Conservation (phyloP, 1,140 invertebrate species). For the Pogonognathellus flavescens region DNA sequence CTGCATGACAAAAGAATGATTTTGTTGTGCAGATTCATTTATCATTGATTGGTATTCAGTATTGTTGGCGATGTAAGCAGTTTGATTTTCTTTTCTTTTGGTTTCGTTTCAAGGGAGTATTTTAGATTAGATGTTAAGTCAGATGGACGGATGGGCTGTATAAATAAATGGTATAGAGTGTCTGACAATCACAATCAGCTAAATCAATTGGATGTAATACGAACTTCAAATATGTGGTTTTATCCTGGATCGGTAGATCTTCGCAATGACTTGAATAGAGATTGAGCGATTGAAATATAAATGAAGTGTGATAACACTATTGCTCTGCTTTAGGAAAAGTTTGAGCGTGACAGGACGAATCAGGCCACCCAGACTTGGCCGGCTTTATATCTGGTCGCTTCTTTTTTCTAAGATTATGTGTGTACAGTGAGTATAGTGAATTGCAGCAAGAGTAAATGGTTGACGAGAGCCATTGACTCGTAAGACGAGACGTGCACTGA, state of each 20-base stretch:
- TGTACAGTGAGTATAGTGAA: background rate
- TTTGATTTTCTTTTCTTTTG: no score
- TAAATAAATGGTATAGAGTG: conserved; percentile 9
- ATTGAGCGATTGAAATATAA: conserved; percentile 43
- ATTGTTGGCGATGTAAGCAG: no score
- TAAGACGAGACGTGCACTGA: background rate
- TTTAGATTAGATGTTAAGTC: background rate
- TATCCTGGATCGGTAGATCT: background rate
- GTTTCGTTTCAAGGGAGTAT: background rate
- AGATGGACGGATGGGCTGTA: background rate
- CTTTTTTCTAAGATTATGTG: no score
- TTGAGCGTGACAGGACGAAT: conserved; percentile 14
- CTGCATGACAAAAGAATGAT: no score
- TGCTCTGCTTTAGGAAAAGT: background rate
- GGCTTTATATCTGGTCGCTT: no score
- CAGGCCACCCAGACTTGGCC: background rate
- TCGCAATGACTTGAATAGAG: conserved; percentile 1
- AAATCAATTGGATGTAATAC: conserved; percentile 34
- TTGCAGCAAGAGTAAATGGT: conserved; percentile 2
- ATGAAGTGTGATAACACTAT: conserved; percentile 45
- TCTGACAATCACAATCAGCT: conserved; percentile 15
- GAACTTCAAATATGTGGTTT: background rate
- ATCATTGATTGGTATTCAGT: no score
- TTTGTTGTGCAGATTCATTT: no score
- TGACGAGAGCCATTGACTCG: conserved; percentile 2